Evolutionary conservation across 2,113 vertebrate species (phyloP).

Genomic region (human (Homo sapiens)): DNA sequence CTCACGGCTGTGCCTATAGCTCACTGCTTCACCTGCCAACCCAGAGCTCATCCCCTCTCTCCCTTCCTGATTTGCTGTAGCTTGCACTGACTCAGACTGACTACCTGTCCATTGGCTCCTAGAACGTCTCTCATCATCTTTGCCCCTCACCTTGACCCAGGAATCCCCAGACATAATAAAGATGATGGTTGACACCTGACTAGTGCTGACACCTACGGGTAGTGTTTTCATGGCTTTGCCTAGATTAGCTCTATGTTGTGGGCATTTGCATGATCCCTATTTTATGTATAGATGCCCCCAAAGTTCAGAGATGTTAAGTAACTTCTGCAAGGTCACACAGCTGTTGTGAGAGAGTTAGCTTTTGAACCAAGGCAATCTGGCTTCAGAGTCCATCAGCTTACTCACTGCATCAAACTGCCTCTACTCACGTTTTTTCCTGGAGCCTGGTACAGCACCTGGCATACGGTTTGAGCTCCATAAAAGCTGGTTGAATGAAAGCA

Average conservation of each 20-base stretch:
- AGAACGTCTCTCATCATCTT: background rate
- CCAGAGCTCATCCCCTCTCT: background rate
- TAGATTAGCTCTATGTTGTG: background rate
- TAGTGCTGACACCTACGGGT: background rate
- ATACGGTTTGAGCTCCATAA: background rate
- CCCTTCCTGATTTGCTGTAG: background rate
- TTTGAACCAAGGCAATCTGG: background rate
- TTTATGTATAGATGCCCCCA: background rate
- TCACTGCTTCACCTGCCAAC: background rate
- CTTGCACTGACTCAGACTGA: background rate
- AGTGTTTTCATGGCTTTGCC: background rate
- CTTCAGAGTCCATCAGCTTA: background rate
- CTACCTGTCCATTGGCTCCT: accelerated
- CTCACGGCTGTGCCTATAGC: accelerated
- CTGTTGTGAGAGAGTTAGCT: background rate
- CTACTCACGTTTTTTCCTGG: background rate
- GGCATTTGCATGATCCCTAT: background rate
- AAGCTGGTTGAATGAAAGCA: background rate
- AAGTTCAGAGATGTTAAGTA: background rate
- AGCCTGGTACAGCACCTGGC: background rate
- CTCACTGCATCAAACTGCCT: background rate
- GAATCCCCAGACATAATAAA: background rate
- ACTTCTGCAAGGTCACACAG: background rate
- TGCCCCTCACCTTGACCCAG: background rate
- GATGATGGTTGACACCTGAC: background rate